Evolutionary conservation across 1,140 invertebrate genomes (phyloP).

Genomic region (Drosophila tsacasi): DNA sequence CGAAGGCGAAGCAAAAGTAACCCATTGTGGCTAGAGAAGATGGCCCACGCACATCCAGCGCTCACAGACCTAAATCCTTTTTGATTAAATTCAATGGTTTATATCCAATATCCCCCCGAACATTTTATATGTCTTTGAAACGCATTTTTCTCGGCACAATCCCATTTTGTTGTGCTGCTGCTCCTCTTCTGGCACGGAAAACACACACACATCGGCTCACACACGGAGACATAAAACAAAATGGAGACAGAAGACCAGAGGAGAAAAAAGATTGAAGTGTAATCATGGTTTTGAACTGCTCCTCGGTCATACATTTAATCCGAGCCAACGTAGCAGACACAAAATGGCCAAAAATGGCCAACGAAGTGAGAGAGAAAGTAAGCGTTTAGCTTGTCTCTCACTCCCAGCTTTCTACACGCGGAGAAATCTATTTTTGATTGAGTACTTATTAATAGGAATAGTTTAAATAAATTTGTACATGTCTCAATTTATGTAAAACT

Average conservation of each 20-base stretch:
- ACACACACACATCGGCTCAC: conserved; percentile 6
- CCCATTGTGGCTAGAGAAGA: conserved; percentile 43
- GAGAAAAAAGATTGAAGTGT: conserved; percentile 82
- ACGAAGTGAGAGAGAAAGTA: conserved; percentile 74
- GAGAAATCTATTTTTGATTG: background rate
- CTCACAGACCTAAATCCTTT: conserved; percentile 71
- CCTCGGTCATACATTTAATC: conserved; percentile 81
- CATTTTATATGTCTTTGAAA: conserved; percentile 83
- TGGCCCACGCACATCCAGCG: conserved; percentile 11
- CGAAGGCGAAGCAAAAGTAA: conserved; percentile 51
- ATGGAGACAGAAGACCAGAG: conserved; percentile 63
- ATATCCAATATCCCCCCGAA: conserved; percentile 80
- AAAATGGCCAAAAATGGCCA: conserved; percentile 70
- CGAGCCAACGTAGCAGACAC: conserved; percentile 76
- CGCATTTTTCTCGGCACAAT: conserved; percentile 75
- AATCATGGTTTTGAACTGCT: conserved; percentile 83
- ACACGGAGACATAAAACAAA: conserved; percentile 75
- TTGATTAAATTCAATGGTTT: conserved; percentile 84
- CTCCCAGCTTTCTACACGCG: background rate
- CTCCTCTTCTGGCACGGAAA: conserved; percentile 22
- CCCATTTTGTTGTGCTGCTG: conserved; percentile 26
- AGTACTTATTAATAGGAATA: rapidly evolving
- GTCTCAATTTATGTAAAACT: background rate
- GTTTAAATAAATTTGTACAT: rapidly evolving
- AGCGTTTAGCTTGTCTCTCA: conserved; percentile 51